Evolutionary conservation across 2,113 vertebrate genomes (phyloP).

Genomic region (Pedionomus torquatus): DNA sequence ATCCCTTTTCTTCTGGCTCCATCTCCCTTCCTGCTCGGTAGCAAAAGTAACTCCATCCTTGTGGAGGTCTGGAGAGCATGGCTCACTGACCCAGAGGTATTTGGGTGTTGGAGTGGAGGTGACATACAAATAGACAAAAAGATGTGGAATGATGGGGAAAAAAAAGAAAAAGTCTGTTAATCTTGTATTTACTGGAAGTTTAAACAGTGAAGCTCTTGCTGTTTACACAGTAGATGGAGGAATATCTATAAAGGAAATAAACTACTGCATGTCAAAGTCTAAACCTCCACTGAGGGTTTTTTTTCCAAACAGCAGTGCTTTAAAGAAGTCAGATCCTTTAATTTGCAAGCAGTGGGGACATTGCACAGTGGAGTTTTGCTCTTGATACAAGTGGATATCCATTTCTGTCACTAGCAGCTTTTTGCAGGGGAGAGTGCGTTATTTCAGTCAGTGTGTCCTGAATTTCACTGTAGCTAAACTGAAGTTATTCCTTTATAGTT

Average conservation of each 20-base stretch:
- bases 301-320: not conserved
- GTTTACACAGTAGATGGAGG: not conserved
- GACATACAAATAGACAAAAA: not conserved
- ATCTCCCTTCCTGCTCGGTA: fast-evolving
- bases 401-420: not conserved
- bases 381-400: not conserved
- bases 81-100: not conserved
- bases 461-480: not conserved
- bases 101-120: not conserved
- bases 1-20: not conserved
- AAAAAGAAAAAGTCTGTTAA: not conserved
- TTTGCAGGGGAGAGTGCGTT: not conserved
- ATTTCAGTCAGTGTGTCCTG: not conserved
- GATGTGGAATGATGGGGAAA: too few species aligned
- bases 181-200: not conserved
- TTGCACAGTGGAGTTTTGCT: not conserved
- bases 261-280: not conserved
- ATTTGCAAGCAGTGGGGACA: not conserved
- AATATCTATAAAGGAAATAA: conserved; percentile 5
- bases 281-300: not conserved
- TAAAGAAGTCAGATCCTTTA: not conserved
- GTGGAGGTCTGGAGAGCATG: not conserved
- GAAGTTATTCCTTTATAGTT: not conserved
- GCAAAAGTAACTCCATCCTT: not conserved
- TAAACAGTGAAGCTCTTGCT: not conserved